A percentile compares a stretch with the other conserved stretches of the same genome.
Evolutionary conservation across 2,888 invertebrate species (phyloP).

Genomic region (Exephanes ischioxanthus): DNA sequence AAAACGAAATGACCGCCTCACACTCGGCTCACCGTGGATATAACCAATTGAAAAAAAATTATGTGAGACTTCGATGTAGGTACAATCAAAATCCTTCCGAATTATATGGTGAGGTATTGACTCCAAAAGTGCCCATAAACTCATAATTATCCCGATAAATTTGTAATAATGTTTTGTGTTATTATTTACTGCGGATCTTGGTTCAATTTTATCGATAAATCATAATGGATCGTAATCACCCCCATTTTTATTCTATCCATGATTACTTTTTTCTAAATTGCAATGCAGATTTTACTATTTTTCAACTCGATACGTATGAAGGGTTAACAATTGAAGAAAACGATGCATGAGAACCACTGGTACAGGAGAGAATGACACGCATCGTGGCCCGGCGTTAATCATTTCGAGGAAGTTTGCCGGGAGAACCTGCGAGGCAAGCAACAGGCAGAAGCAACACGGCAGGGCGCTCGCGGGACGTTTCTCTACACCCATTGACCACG

Average conservation of each 20-base stretch:
- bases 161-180: neutral
- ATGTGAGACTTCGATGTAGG: neutral
- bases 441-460: slow-evolving; percentile 53
- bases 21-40: slow-evolving; percentile 10
- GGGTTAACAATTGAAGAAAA: neutral
- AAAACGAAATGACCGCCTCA: slow-evolving; percentile 46
- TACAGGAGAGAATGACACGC: slow-evolving; percentile 74
- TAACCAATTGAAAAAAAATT: slow-evolving; percentile 19
- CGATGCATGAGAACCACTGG: slow-evolving; percentile 71
- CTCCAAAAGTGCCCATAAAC: neutral
- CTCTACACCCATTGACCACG: slow-evolving; percentile 55
- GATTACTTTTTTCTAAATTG: neutral
- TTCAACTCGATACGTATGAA: slow-evolving; percentile 9
- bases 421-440: slow-evolving; percentile 67
- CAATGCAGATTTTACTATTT: neutral
- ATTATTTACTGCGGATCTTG: neutral
- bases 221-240: neutral
- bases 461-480: slow-evolving; percentile 35
- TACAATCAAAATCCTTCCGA: slow-evolving; percentile 1
- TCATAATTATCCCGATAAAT: neutral
- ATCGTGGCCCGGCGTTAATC: slow-evolving; percentile 75
- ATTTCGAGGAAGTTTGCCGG: slow-evolving; percentile 74
- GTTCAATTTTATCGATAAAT: neutral
- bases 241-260: neutral
- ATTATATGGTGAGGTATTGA: slow-evolving; percentile 1